Base-by-base conservation (phyloP, 2,797 vertebrate genomes). In the Lepus oiostolus region DNA sequence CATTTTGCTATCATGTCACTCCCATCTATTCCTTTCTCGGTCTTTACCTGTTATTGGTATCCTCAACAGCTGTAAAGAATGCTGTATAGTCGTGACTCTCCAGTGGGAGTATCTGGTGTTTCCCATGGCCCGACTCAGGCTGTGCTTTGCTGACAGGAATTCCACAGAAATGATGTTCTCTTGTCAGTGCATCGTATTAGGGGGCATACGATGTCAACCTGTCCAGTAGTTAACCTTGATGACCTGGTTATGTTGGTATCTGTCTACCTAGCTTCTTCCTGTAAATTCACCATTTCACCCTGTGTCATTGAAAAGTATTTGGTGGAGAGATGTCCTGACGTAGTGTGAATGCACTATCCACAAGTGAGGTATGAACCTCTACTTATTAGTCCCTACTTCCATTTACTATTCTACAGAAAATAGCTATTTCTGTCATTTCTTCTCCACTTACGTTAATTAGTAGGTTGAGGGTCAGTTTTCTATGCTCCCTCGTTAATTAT, bases 1-100 rank as follows among this genome's bases (percentile, higher is more conserved):
- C 28, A 12, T 80, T 92, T 88, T 74, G 71, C 91, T 96, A 62
- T 92, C 17, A 35, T 52, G 52, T 68, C 58, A 86, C 42, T 86
- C 91, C 13, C 30, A 3, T 85, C 42, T 88, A 14, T 9, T 71
- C 22, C 35, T 82, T 90, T n/a, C 50, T 86, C 4, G 32, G 13
- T 86, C 67, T 71, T 93, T 76, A 11, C 13, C 26, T 87, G 16
- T 86, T 68, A 3, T 71, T 87, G 14, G 22, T 84, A 68, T 87
- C 65, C 30, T 70, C 60, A 75, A 35, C 32, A 94, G 14, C 83
- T 62, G 74, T 84, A 80, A 71, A 71, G 58, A 88, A 50, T 35
- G 30, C 26, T 35, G 8, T 92, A 1, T 72, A 74, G 30, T 50
- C 16, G 21, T 79, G 13, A 68, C 14, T 30, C 79, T 87, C 50